A percentile compares a stretch with the other conserved stretches of the same genome.
Evolutionary conservation across 2,888 invertebrate species (phyloP).

Genomic region (Ochlodes sylvanus): DNA sequence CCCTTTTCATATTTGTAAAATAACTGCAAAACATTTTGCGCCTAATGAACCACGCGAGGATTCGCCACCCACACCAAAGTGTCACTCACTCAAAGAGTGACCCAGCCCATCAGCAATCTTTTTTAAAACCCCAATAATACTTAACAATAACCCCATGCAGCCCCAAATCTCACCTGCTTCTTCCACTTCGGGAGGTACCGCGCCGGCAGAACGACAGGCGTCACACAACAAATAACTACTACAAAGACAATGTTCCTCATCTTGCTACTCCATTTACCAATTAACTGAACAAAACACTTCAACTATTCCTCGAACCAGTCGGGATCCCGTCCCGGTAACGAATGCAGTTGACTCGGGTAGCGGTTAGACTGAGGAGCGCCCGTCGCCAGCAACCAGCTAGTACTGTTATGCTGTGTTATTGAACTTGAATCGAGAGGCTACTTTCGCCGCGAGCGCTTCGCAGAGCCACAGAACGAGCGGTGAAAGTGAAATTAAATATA

Average conservation of each 20-base stretch:
- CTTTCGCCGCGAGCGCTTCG: slow-evolving; percentile 72
- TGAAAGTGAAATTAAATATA: slow-evolving; percentile 36
- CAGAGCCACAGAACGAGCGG: slow-evolving; percentile 59
- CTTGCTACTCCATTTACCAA: slow-evolving; percentile 44
- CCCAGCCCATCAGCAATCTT: no score
- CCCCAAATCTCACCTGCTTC: slow-evolving; percentile 86
- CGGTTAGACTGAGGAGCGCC: slow-evolving; percentile 46
- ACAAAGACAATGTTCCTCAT: slow-evolving; percentile 57
- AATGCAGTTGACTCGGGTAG: slow-evolving; percentile 36
- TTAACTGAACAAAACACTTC: neutral
- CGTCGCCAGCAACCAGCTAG: slow-evolving; percentile 51
- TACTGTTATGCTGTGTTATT: slow-evolving; percentile 78
- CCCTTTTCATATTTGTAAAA: no score
- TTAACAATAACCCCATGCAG: neutral
- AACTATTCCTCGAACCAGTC: neutral
- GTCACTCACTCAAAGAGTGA: no score
- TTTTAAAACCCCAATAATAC: neutral
- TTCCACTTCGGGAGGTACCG: slow-evolving; percentile 92
- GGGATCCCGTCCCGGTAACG: neutral
- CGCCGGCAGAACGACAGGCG: slow-evolving; percentile 67
- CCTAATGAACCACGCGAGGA: no score
- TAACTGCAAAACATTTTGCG: no score
- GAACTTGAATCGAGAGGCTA: slow-evolving; percentile 74
- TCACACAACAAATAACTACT: slow-evolving; percentile 59
- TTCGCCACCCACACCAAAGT: no score